Evolutionary conservation across 1,140 invertebrate genomes (phyloP), one percentile per base, ranked within the genome.

Genomic region (Platyura marginata): DNA sequence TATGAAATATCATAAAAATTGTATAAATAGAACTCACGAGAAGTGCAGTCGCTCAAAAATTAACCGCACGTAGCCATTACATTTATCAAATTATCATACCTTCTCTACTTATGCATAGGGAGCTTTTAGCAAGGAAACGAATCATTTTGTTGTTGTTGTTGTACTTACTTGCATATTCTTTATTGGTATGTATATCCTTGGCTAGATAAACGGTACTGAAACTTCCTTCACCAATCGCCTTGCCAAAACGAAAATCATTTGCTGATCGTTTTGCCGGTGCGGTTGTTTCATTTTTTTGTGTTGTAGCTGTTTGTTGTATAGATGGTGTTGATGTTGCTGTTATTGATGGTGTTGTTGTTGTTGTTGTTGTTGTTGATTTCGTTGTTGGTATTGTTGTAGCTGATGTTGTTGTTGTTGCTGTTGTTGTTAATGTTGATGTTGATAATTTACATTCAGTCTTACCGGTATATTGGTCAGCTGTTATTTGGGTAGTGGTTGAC

Each of bases 141-240:
- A n/a, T n/a, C n/a, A n/a, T n/a, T n/a, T n/a, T n/a, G n/a, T n/a
- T n/a, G n/a, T 43, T 32, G 25, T 23, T 22, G 16, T 15, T 21
- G 13, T 44, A 79, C 81, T 81, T 72, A 90, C 86, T 94, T 66
- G 92, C 93, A 78, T 80, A 92, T 68, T 94, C 87, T 54, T 80
- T 82, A 48, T 74, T 74, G 19, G 77, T 82, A 53, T 86, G 80
- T 39, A 94, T 81, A 63, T 95, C 90, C 64, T 89, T 91, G 25
- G 86, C 89, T 45, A 93, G 67, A 65, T 88, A 94, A 42, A 97
- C 93, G 36, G 84, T 91, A 47, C 91, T 94, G 63, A 90, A 97
- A 59, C 91, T 94, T 44, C 93, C 93, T 66, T 96, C 90, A 45
- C 92, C 93, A 50, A 97, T 86, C 41, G 89, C 72, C 68, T 91